Base-by-base conservation (phyloP, 1,140 invertebrate species). In the Thaumatotibia leucotreta region DNA sequence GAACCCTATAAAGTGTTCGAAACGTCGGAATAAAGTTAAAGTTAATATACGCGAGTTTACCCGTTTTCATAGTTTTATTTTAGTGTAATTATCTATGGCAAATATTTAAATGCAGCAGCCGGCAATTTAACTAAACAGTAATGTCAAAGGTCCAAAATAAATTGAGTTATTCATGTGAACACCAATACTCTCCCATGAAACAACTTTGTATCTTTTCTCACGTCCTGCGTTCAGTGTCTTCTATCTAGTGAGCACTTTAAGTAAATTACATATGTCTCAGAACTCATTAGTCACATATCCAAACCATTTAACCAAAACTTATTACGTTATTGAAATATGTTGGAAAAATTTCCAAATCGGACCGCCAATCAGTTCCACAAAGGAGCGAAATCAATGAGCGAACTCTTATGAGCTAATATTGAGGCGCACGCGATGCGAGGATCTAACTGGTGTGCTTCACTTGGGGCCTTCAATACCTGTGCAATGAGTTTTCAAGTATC, bases 341-440 rank as follows among this genome's bases (percentile, higher is more conserved):
- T 45, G 4, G n/a, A 8, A 45, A 45, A 45, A 27, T 11, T 27
- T n/a, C 52, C 52, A 58, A 54, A 49, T 14, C 2, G 14, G 29
- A 8, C 52, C 62, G 64, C 70, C 70, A 72, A 66, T 78, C 68
- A 72, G 65, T 69, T 50, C 58, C 63, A 78, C 66, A 75, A 77
- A 75, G 54, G 54, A 66, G 64, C 63, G 70, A 70, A 70, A 73
- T 76, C 73, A 70, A 75, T 73, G 70, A 76, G 64, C 33, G 61
- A 72, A 64, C 68, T 65, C 69, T 74, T 75, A 76, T 82, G 77
- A 77, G 68, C 67, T 79, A 78, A 80, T 80, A 77, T 73, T 75
- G 67, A 63, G 29, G 63, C 62, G 69, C 79, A 81, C 80, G 80
- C 80, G 76, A 82, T 78, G 66, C 63, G 52, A 35, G 20, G 1